Percentiles rank a stretch among this genome's conserved stretches.
Conservation (phyloP, 2,888 invertebrate species). For the Sipha maydis region DNA sequence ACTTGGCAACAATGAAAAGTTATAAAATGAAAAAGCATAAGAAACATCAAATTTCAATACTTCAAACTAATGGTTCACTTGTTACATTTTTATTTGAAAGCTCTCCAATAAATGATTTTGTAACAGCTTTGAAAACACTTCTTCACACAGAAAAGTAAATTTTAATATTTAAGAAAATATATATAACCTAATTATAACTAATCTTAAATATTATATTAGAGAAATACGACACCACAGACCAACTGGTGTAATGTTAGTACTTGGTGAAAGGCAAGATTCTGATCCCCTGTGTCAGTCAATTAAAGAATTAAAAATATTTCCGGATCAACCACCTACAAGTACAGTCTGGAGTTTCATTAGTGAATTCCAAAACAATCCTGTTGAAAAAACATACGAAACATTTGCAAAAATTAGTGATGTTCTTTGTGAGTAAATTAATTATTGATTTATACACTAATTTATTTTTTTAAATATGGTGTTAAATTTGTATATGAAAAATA, state of each 20-base stretch:
- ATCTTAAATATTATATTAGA: constrained; percentile 13
- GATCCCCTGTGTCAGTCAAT: constrained; percentile 62
- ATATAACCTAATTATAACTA: not conserved
- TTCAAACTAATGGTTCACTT: constrained; percentile 57
- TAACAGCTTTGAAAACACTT: constrained; percentile 54
- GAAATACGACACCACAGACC: constrained; percentile 55
- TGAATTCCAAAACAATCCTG: constrained; percentile 77
- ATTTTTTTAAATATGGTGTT: too few relatives aligned
- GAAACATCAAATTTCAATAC: constrained; percentile 62
- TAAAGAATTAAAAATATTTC: constrained; percentile 80
- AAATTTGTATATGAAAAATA: too few relatives aligned
- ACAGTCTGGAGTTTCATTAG: constrained; percentile 75
- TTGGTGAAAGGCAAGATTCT: constrained; percentile 62
- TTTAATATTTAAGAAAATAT: not conserved
- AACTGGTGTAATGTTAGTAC: constrained; percentile 59
- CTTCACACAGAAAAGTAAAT: constrained; percentile 57
- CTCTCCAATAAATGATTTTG: constrained; percentile 59
- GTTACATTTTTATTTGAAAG: constrained; percentile 61
- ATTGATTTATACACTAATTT: not conserved
- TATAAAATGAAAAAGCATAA: constrained; percentile 71
- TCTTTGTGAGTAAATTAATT: constrained; percentile 70
- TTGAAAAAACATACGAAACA: constrained; percentile 84
- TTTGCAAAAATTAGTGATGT: constrained; percentile 88
- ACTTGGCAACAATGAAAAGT: constrained; percentile 75
- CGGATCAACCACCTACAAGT: constrained; percentile 72